These are phyloP conservation scores for Sterrhoptilus dennistouni DNA, from an alignment of 2,113 vertebrate genomes.

Conservation along the genomic window DNA sequence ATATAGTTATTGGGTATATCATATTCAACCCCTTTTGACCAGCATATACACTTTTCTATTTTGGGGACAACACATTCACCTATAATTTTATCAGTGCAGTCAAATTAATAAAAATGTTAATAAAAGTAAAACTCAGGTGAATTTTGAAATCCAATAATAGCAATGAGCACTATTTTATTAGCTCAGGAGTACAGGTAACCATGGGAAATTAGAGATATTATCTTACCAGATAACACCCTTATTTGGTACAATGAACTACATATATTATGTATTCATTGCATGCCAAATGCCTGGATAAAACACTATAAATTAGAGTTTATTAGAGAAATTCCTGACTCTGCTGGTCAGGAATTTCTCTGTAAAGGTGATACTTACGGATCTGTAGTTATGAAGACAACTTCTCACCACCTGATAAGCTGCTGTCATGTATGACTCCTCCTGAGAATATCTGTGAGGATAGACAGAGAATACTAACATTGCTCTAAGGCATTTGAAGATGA, in stretches of 20 bases:
- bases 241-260: not conserved
- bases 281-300: not conserved
- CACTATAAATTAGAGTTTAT: not conserved
- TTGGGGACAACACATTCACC: not conserved
- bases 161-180: not conserved
- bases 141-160: slow-evolving; percentile 4
- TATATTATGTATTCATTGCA: not conserved
- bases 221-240: not conserved
- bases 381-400: not conserved
- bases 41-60: not conserved
- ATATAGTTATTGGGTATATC: not conserved
- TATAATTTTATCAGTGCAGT: not conserved
- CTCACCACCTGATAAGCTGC: not conserved
- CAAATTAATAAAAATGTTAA: not conserved
- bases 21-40: not conserved
- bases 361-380: not conserved
- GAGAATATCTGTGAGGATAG: not conserved
- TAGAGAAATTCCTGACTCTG: not conserved
- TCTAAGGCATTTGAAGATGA: not conserved
- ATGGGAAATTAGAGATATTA: slow-evolving; percentile 9
- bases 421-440: not conserved
- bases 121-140: not conserved
- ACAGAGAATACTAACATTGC: not conserved
- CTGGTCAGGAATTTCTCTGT: not conserved
- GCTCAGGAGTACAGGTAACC: not conserved